Evolutionary conservation across 1,140 invertebrate species (phyloP), one percentile per base, ranked within the genome.

Genomic region (Drosophila yakuba): DNA sequence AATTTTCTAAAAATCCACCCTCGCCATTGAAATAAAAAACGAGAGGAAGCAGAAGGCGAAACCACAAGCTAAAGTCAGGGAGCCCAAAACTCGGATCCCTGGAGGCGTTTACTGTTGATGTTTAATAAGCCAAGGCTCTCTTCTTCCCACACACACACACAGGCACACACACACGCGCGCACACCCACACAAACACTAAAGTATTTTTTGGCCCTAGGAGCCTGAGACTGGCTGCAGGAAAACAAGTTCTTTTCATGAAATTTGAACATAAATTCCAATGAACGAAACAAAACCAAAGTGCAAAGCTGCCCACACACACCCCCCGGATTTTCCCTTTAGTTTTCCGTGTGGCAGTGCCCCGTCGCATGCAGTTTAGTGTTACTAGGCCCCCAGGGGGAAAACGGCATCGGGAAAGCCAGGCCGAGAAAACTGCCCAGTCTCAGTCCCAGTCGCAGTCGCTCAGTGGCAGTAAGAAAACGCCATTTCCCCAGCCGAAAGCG

Each of bases 181-280:
- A 77, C 59, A 25, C 41, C 44, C 60, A 58, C 52, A 56, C 36
- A 59, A n/a, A 43, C 63, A 55, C 41, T 72, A 50, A 66, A 44
- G 35, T 35, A 73, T 58, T 54, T 61, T 61, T 52, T 54, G 61
- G 57, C 48, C 48, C 20, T 41, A 41, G 36, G 44, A 71, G 56
- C 38, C 59, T 66, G 73, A 77, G 64, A 60, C 61, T 41, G 60
- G 61, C 61, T 66, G 69, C 69, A 75, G 80, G 69, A 74, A 83
- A 83, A 83, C 74, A 83, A 83, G 80, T 78, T 83, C 80, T 83
- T 83, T 83, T 83, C 80, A 83, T 83, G 80, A 83, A 83, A 83
- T 83, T 83, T 83, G 80, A 83, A 83, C 80, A 83, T 83, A 83
- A 83, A 83, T 83, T 83, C 80, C 80, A 83, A 83, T 83, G 80